Percentiles rank a stretch among this genome's conserved stretches.
These are phyloP conservation scores for Hyppa rectilinea DNA, from an alignment of 2,888 invertebrate genomes.

Conservation along the genomic window DNA sequence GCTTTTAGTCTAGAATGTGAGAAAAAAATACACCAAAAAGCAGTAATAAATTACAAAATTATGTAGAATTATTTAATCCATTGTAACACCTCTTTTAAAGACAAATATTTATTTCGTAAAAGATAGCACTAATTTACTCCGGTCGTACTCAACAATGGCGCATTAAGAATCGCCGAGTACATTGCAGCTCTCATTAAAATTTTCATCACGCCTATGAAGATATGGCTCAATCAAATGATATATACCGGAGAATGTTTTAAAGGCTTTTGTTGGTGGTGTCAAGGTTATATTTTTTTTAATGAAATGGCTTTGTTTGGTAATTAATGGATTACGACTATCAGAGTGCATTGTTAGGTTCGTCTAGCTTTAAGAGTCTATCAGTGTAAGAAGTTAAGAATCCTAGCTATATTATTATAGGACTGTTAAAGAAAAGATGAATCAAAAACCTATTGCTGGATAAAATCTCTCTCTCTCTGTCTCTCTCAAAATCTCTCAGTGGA, in stretches of 20 bases:
- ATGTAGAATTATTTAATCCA: conserved; percentile 62
- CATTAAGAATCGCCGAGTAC: conserved; percentile 66
- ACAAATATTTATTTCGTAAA: conserved; percentile 71
- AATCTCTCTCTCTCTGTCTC: too few relatives aligned
- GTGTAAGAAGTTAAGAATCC: neutral
- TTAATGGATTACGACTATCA: conserved; percentile 11
- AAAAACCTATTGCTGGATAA: too few relatives aligned
- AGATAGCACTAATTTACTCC: conserved; percentile 51
- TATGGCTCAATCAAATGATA: conserved; percentile 62
- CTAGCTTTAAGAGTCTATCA: neutral
- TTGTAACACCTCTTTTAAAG: conserved; percentile 57
- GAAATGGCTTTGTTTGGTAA: conserved; percentile 29
- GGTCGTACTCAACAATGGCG: conserved; percentile 63
- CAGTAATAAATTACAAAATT: conserved; percentile 51
- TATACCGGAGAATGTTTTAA: conserved; percentile 43
- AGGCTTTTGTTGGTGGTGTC: conserved; percentile 43
- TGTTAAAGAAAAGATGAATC: neutral
- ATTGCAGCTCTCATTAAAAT: conserved; percentile 66
- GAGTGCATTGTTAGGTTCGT: conserved; percentile 6
- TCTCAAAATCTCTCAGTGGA: too few relatives aligned
- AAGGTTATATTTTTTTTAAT: conserved; percentile 56
- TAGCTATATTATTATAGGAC: neutral
- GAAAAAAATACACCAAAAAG: conserved; percentile 3
- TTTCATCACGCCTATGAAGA: conserved; percentile 63
- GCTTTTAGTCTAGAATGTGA: neutral